Percentiles rank a stretch among this genome's conserved stretches.
phyloP scores from a whole-genome alignment of 2,113 vertebrate genomes.

The Clupea harengus region DNA sequence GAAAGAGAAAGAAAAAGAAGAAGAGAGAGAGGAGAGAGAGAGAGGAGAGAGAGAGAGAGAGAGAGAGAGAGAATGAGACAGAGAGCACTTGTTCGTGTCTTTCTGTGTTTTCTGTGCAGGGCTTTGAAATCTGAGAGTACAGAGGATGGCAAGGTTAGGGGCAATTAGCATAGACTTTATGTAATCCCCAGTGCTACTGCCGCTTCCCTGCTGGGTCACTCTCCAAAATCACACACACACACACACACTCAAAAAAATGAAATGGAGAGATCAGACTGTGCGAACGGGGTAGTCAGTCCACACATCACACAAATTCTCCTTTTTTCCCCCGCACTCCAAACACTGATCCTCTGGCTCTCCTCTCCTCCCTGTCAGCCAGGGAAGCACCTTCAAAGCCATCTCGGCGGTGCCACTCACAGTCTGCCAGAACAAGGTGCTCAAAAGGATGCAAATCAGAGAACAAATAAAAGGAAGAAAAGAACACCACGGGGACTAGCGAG shows the following conservation, averaged over 20 bases:
- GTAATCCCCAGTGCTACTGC: conserved; percentile 23
- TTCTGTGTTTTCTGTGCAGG: not conserved
- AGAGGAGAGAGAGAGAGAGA: not conserved
- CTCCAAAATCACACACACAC: not conserved
- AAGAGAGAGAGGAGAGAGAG: not conserved
- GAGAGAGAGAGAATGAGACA: not conserved
- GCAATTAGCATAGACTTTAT: conserved; percentile 9
- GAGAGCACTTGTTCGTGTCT: not conserved
- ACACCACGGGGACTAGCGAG: not conserved
- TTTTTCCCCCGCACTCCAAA: not conserved
- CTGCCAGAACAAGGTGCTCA: not conserved
- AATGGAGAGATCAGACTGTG: conserved; percentile 2
- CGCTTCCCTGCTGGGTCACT: conserved; percentile 20
- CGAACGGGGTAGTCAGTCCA: not conserved
- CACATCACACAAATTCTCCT: not conserved
- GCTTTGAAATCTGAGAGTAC: conserved; percentile 21
- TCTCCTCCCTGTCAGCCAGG: not conserved
- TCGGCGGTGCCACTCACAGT: conserved; percentile 4
- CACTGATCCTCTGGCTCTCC: not conserved
- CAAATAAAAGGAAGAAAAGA: not conserved
- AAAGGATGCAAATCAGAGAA: not conserved
- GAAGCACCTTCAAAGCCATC: not conserved
- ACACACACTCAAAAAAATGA: not conserved
- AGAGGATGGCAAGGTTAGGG: conserved; percentile 13
- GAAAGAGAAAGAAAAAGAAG: not conserved